Percentiles rank a stretch among this genome's conserved stretches.
Conservation (phyloP, 2,113 vertebrate genomes). For the Beaufortia kweichowensis region DNA sequence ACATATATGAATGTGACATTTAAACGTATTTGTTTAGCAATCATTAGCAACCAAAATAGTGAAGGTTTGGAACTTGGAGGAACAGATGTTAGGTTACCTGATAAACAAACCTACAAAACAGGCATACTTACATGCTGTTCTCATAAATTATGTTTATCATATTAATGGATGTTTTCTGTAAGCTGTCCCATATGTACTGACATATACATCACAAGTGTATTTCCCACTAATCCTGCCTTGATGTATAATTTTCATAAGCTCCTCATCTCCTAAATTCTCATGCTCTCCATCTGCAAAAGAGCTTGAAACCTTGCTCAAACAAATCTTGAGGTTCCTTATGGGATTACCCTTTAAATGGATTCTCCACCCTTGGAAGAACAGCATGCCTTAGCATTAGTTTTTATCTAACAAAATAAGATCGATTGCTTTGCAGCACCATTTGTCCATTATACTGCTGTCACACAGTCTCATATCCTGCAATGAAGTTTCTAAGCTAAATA, state of each 20-base stretch:
- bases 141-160: not conserved
- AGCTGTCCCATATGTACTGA: not conserved
- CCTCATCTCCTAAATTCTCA: slow-evolving; percentile 28
- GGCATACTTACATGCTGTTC: not conserved
- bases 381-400: slow-evolving; percentile 24
- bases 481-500: slow-evolving; percentile 11
- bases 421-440: slow-evolving; percentile 13
- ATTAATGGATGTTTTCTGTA: slow-evolving; percentile 13
- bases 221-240: slow-evolving; percentile 19
- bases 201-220: not conserved
- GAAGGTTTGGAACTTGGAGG: too few species aligned
- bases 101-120: not conserved
- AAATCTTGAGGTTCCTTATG: slow-evolving; percentile 41
- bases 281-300: slow-evolving; percentile 34
- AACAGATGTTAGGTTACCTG: not conserved
- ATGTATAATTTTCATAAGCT: slow-evolving; percentile 20
- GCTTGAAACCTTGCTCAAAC: slow-evolving; percentile 37
- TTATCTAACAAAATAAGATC: slow-evolving; percentile 23
- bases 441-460: slow-evolving; percentile 39
- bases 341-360: slow-evolving; percentile 27
- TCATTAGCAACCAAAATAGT: too few species aligned
- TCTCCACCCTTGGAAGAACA: slow-evolving; percentile 16
- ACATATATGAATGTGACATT: too few species aligned
- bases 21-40: too few species aligned
- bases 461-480: not conserved